Evolutionary conservation across 2,797 vertebrate genomes (phyloP).

Genomic region (Pipistrellus pygmaeus): DNA sequence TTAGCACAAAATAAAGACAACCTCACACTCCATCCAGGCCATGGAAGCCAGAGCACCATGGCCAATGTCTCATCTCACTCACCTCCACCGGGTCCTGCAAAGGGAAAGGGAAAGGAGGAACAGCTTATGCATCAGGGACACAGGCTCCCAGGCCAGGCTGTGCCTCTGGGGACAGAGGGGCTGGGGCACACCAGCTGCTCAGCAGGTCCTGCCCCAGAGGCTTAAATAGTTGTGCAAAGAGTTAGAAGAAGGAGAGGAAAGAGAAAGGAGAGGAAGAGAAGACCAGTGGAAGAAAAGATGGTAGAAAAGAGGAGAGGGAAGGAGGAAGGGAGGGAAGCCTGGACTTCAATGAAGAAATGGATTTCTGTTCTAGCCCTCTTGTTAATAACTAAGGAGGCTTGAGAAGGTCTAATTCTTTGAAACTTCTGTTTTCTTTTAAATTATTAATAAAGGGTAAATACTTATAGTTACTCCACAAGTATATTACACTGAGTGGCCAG

Average conservation of each 20-base stretch:
- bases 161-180: too few relatives aligned
- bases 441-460: background rate
- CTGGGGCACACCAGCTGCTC: accelerated
- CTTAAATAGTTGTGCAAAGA: background rate
- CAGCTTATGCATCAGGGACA: background rate
- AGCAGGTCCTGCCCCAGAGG: background rate
- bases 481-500: background rate
- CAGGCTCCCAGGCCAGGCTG: background rate
- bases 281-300: too few relatives aligned
- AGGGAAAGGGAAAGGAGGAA: background rate
- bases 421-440: background rate
- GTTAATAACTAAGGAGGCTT: background rate
- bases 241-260: background rate
- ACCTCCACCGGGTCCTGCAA: background rate
- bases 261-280: background rate
- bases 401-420: background rate
- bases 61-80: background rate
- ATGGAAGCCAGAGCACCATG: background rate
- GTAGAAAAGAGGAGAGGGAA: accelerated
- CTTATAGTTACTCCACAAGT: background rate
- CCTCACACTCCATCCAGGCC: background rate
- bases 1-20: background rate
- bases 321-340: background rate
- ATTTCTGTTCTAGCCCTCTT: background rate
- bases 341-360: background rate